Percentiles rank a stretch among this genome's conserved stretches.
Conservation (phyloP, 2,888 invertebrate genomes). For the Lasius platythorax region DNA sequence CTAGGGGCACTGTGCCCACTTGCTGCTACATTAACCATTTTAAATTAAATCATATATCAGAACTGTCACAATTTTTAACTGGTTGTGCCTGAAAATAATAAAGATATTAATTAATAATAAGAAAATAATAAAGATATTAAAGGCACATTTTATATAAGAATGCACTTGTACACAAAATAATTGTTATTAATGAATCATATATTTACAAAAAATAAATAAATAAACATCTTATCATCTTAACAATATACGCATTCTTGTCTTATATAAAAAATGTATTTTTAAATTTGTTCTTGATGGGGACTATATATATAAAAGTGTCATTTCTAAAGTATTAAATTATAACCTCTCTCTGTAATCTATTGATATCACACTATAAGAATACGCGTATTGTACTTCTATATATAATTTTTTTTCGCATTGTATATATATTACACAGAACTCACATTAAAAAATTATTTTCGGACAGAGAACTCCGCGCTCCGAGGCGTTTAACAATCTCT, state of each 20-base stretch:
- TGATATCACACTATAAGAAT: not conserved
- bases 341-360: constrained; percentile 19
- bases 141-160: not conserved
- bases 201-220: not conserved
- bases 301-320: not conserved
- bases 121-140: constrained; percentile 30
- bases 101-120: not conserved
- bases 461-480: not conserved
- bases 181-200: not conserved
- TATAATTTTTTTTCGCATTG: not conserved
- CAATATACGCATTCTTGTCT: not conserved
- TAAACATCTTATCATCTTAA: not conserved
- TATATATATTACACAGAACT: not conserved
- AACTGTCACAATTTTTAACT: not conserved
- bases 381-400: not conserved
- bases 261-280: not conserved
- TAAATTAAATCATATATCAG: not conserved
- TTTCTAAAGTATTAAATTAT: not conserved
- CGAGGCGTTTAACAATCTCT: not conserved
- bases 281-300: not conserved
- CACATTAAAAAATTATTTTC: not conserved
- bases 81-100: constrained; percentile 13
- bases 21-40: not conserved
- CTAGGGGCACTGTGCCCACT: not conserved
- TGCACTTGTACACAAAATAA: not conserved